These are phyloP conservation scores for Pandemis corylana DNA, from an alignment of 2,888 invertebrate genomes.

Conservation along the genomic window DNA sequence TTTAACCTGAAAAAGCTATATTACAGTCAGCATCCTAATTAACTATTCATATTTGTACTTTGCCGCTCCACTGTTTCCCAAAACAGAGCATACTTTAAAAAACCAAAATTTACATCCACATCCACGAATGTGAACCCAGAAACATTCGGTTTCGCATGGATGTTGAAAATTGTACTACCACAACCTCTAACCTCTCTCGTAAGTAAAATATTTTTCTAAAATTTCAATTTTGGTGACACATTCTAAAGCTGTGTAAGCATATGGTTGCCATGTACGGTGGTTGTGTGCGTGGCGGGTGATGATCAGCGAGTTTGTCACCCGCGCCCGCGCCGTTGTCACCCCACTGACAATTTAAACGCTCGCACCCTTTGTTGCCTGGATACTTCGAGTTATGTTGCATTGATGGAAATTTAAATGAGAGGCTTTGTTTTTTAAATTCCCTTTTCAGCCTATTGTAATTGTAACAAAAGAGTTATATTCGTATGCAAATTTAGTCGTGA, in stretches of 20 bases:
- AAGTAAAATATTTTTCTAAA: too few relatives aligned
- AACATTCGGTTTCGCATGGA: too few relatives aligned
- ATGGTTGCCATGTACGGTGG: slow-evolving; percentile 28
- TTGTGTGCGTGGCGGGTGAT: slow-evolving; percentile 52
- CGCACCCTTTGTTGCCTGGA: slow-evolving; percentile 52
- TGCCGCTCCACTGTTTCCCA: too few relatives aligned
- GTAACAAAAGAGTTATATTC: slow-evolving; percentile 31
- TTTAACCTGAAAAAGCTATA: too few relatives aligned
- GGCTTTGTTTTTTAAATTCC: slow-evolving; percentile 46
- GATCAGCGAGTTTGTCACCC: slow-evolving; percentile 50
- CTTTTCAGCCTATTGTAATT: slow-evolving; percentile 25
- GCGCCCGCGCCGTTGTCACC: slow-evolving; percentile 40
- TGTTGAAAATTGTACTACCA: too few relatives aligned
- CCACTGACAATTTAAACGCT: slow-evolving; percentile 57
- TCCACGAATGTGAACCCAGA: too few relatives aligned
- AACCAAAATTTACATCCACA: too few relatives aligned
- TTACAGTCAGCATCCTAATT: too few relatives aligned
- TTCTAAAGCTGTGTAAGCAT: slow-evolving; percentile 13
- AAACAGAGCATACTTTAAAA: too few relatives aligned
- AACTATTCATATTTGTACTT: too few relatives aligned
- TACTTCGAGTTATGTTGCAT: slow-evolving; percentile 53
- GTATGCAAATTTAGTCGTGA: slow-evolving; percentile 20
- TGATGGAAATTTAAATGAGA: slow-evolving; percentile 49
- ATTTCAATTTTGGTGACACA: too few relatives aligned
- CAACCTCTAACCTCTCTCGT: too few relatives aligned